These are phyloP conservation scores for Hyperopisus bebe DNA, from an alignment of 2,113 vertebrate species.

Conservation along the genomic window DNA sequence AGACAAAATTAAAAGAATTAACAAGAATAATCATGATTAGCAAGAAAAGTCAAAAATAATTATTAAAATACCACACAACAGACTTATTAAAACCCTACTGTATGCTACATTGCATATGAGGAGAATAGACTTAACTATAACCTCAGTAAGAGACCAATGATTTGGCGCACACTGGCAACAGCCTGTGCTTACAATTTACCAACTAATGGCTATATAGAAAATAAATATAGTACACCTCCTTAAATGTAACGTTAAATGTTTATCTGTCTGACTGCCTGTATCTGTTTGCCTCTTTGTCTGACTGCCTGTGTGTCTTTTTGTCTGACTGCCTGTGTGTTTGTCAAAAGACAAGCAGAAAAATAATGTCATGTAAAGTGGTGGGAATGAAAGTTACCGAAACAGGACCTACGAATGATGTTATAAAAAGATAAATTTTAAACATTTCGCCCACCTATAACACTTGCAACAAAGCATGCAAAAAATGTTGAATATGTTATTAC, in stretches of 20 bases:
- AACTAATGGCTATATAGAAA: neutral
- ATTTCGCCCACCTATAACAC: neutral
- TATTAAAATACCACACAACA: neutral
- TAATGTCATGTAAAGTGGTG: neutral
- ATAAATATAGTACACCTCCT: neutral
- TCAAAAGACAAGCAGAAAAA: neutral
- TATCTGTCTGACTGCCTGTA: neutral
- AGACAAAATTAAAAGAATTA: neutral
- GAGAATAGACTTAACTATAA: neutral
- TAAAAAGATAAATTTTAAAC: neutral
- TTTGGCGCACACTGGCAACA: neutral
- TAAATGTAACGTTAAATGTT: neutral
- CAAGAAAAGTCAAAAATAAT: neutral
- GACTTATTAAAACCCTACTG: neutral
- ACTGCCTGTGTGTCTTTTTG: no score
- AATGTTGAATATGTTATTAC: neutral
- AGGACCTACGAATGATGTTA: neutral
- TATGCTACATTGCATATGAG: neutral
- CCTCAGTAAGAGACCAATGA: neutral
- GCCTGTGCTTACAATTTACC: neutral
- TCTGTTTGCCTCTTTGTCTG: no score
- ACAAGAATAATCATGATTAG: neutral
- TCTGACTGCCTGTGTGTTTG: neutral
- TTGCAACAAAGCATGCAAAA: neutral
- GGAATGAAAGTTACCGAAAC: neutral